Percentiles rank a stretch among this genome's conserved stretches.
phyloP scores from a whole-genome alignment of 1,140 invertebrate genomes.

The Lepeophtheirus salmonis region DNA sequence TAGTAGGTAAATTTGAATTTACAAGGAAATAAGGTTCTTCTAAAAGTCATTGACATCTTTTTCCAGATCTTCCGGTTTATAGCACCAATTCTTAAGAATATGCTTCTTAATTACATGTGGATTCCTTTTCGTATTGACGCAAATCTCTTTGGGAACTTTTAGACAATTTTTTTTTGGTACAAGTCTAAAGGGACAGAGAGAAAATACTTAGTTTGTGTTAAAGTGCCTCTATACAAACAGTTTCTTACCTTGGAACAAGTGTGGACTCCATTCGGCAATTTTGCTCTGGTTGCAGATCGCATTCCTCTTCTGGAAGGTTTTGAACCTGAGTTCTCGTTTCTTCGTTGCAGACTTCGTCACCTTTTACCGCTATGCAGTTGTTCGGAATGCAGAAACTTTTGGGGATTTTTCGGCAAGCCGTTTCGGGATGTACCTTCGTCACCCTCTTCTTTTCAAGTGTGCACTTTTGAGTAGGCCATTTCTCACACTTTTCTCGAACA shows the following conservation, averaged over 20 bases:
- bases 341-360: constrained; percentile 8
- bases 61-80: neutral
- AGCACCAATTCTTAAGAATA: neutral
- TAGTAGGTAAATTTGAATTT: no score
- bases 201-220: neutral
- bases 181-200: neutral
- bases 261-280: constrained; percentile 12
- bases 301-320: constrained; percentile 13
- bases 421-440: constrained; percentile 12
- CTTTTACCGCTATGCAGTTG: constrained; percentile 10
- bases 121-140: neutral
- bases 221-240: neutral
- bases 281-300: constrained; percentile 12
- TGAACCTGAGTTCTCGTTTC: constrained; percentile 10
- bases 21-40: no score
- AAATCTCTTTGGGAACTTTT: neutral
- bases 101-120: neutral
- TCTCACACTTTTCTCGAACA: constrained; percentile 13
- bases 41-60: neutral
- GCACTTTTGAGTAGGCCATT: constrained; percentile 16
- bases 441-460: constrained; percentile 10
- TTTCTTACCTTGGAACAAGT: constrained; percentile 13
- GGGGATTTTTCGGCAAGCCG: constrained; percentile 7
- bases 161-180: neutral
- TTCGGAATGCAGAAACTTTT: constrained; percentile 2